These are phyloP conservation scores for Microchrysa polita DNA, from an alignment of 2,888 invertebrate genomes.

Conservation along the genomic window DNA sequence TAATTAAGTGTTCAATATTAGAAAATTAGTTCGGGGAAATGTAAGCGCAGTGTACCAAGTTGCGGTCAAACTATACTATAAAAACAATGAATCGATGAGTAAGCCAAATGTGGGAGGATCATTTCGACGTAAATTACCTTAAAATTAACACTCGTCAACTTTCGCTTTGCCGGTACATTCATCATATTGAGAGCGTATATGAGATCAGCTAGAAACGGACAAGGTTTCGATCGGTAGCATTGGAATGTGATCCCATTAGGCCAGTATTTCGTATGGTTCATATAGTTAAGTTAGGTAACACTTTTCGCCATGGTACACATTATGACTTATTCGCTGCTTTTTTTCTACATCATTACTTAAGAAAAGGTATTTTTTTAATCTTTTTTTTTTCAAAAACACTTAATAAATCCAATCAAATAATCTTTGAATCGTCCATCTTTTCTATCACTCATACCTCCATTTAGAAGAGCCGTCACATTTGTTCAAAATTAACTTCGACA, in stretches of 20 bases:
- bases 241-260: no score
- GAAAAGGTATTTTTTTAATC: neutral
- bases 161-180: slow-evolving; percentile 45
- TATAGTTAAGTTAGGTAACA: no score
- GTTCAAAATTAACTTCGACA: neutral
- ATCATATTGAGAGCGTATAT: slow-evolving; percentile 39
- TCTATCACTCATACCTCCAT: no score
- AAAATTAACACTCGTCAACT: slow-evolving; percentile 50
- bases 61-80: no score
- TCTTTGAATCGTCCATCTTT: neutral
- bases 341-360: no score
- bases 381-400: no score
- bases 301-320: no score
- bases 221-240: no score
- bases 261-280: no score
- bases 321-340: no score
- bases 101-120: neutral
- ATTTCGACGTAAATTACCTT: slow-evolving; percentile 28
- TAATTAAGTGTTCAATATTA: slow-evolving; percentile 25
- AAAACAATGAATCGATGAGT: neutral
- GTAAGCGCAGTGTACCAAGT: no score
- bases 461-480: neutral
- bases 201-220: neutral
- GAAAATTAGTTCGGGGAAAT: neutral
- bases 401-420: neutral